Evolutionary conservation across 1,140 invertebrate species (phyloP), one percentile per base, ranked within the genome.

Genomic region (Drosophila bipectinata): DNA sequence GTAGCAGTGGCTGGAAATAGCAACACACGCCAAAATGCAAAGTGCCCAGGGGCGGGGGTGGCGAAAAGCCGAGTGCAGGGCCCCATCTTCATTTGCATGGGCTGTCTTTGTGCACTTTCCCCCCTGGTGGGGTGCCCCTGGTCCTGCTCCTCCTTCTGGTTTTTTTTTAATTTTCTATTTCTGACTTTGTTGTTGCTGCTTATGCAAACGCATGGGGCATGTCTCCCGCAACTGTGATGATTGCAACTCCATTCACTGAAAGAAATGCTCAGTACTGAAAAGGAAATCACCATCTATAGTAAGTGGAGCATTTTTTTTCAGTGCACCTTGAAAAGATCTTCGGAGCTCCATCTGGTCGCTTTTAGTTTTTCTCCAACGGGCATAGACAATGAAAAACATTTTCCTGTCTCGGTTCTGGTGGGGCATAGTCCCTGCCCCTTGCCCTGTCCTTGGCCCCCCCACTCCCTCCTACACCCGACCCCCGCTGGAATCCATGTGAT

Each of bases 161-260:
- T 44, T 3, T 44, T 18, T 44, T 15, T 14, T 44, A 14, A 14
- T 53, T 61, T 69, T 51, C 30, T 79, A 51, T 63, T 59, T 58
- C 32, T 77, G 54, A 37, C 53, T 52, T 60, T 59, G 54, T 49
- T 79, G 45, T 32, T 73, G 79, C 73, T 83, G 79, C 61, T 79
- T 74, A 80, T 85, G 82, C 82, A 81, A 82, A 85, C 82, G 82
- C 82, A 85, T 85, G 82, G 82, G 82, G 82, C 82, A 85, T 85
- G 82, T 85, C 82, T 85, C 82, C 82, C 82, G 82, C 82, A 87
- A 67, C 63, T 67, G 15, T 15, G 15, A 15, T 15, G 15, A 15
- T 15, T 15, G 82, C 82, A 87, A 67, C 63, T 67, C 47, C 63
- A 32, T 26, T 3, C 63, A 67, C 45, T 67, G 47, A 14, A 52